Base-by-base conservation (phyloP, 2,797 vertebrate genomes). In the Xenops minutus region DNA sequence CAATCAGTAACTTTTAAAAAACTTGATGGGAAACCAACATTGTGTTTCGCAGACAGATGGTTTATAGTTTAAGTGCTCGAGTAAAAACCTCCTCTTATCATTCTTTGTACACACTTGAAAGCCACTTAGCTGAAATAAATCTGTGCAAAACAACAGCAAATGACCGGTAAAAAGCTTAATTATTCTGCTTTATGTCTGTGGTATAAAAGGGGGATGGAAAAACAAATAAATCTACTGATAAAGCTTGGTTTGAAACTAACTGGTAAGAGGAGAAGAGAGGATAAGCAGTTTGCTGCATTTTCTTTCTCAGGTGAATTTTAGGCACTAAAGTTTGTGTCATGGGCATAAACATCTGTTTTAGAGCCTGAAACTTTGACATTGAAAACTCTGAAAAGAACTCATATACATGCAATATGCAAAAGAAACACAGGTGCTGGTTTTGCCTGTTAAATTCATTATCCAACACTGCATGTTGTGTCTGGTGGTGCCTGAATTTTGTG, bases 81-180 rank as follows among this genome's bases (percentile, higher is more conserved):
- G 36, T 87, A 96, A 96, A 85, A 85, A 91, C 37, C 76, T 12
- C 6, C 39, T 83, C 55, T 87, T 89, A 90, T 78, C 86, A 88
- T 52, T 89, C 67, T 89, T 95, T 92, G 63, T 79, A 79, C 30
- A 83, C 71, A 83, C 9, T 69, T 86, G 29, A 94, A 95, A 93
- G 67, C 36, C 56, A 94, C 89, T 92, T 95, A 94, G 81, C 55
- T 89, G 62, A 93, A 88, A 94, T 89, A 93, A 92, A 94, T 75
- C 79, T 52, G 77, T 89, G 61, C 66, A 91, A 93, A 96, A 94
- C 74, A 78, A 80, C 91, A 95, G 61, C 10, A 96, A 96, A 96
- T 88, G 89, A 92, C 89, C 63, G 93, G 34, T 51, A 92, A 94
- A 95, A 46, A 67, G 83, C 69, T 93, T 86, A 96, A 95, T 95